phyloP scores from a whole-genome alignment of 1,140 invertebrate species.

The Drosophila subobscura region DNA sequence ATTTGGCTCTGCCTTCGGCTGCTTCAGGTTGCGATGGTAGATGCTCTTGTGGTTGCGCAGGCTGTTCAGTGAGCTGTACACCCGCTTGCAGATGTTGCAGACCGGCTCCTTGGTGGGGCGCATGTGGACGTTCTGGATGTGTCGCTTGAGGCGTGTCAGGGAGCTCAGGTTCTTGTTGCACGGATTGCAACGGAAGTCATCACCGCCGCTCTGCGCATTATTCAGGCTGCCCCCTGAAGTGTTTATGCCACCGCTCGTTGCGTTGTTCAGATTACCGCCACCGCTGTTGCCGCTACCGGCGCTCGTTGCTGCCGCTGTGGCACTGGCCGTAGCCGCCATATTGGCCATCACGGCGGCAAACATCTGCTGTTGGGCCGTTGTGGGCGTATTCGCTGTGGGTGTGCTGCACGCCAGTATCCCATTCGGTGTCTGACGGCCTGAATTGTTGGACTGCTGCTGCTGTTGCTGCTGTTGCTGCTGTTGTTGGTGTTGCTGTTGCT shows the following conservation, averaged over 20 bases:
- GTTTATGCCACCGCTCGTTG: constrained; percentile 69
- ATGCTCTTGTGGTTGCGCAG: constrained; percentile 95
- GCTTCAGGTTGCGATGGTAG: constrained; percentile 90
- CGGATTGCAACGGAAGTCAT: constrained; percentile 93
- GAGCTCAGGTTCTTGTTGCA: constrained; percentile 94
- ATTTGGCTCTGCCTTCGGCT: constrained; percentile 83
- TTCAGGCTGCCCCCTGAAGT: constrained; percentile 74
- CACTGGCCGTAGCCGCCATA: constrained; percentile 60
- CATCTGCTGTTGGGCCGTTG: constrained; percentile 72
- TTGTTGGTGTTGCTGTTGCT: constrained; percentile 22
- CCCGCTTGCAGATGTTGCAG: constrained; percentile 94
- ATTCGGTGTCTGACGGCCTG: constrained; percentile 43
- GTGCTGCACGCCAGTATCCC: constrained; percentile 60
- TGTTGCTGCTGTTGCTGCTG: constrained; percentile 33
- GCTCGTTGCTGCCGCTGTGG: constrained; percentile 34
- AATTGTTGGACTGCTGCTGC: constrained; percentile 45
- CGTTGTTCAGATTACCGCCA: constrained; percentile 55
- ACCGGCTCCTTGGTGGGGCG: constrained; percentile 92
- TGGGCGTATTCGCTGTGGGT: constrained; percentile 54
- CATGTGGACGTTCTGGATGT: constrained; percentile 94
- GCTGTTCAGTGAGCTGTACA: constrained; percentile 94
- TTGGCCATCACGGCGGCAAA: constrained; percentile 75
- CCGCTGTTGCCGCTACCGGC: constrained; percentile 32
- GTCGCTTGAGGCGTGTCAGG: constrained; percentile 91
- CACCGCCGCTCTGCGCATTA: constrained; percentile 85